Conservation (phyloP, 2,888 invertebrate genomes). For the Drymonia ruficornis region DNA sequence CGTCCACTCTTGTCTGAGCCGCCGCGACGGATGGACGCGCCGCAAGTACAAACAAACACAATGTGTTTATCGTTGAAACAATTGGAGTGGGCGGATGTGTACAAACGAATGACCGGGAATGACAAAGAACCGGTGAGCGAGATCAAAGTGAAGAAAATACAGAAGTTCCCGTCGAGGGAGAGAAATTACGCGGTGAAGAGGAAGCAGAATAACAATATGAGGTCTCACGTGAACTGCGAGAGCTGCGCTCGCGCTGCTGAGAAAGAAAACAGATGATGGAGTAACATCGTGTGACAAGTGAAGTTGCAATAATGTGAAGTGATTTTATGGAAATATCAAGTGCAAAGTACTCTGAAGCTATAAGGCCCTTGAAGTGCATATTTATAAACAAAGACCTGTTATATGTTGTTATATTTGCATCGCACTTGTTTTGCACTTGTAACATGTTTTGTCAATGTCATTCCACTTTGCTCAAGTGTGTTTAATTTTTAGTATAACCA, state of each 20-base stretch:
- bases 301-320: slow-evolving; percentile 9
- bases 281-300: not conserved
- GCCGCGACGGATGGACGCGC: slow-evolving; percentile 22
- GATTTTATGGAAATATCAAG: slow-evolving; percentile 12
- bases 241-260: slow-evolving; percentile 70
- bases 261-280: slow-evolving; percentile 61
- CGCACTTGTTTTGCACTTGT: slow-evolving; percentile 9
- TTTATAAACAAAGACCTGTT: not conserved
- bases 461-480: slow-evolving; percentile 32
- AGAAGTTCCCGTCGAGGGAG: slow-evolving; percentile 88
- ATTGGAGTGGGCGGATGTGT: slow-evolving; percentile 73
- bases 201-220: slow-evolving; percentile 73
- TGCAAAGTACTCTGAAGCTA: slow-evolving; percentile 10
- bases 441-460: slow-evolving; percentile 21
- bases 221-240: slow-evolving; percentile 70
- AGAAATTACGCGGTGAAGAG: slow-evolving; percentile 88
- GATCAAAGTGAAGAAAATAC: slow-evolving; percentile 61
- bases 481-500: not conserved
- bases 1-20: slow-evolving; percentile 31
- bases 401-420: slow-evolving; percentile 10
- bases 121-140: slow-evolving; percentile 47
- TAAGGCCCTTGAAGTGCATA: not conserved
- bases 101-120: slow-evolving; percentile 58
- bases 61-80: slow-evolving; percentile 78
- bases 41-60: slow-evolving; percentile 24